phyloP scores from a whole-genome alignment of 2,113 vertebrate genomes.

The Passer montanus region DNA sequence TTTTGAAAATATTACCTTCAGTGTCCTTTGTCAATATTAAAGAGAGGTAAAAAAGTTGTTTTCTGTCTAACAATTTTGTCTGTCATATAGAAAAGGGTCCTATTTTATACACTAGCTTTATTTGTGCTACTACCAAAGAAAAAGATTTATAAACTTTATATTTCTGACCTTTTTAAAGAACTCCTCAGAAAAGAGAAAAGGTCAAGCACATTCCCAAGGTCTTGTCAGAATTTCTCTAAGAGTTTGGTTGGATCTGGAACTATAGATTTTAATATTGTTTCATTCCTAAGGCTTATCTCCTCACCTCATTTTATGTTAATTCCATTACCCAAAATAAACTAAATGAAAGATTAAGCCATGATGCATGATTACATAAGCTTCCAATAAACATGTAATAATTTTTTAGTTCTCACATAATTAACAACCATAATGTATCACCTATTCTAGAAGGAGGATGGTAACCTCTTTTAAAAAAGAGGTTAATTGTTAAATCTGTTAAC shows the following conservation, averaged over 20 bases:
- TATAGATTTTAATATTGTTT: background rate
- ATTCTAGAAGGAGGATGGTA: background rate
- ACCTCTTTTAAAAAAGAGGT: background rate
- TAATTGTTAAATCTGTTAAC: background rate
- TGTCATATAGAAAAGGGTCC: background rate
- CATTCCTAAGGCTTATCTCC: background rate
- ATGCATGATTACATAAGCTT: background rate
- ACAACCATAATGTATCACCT: background rate
- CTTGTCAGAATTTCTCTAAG: background rate
- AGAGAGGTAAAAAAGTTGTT: background rate
- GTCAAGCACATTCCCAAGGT: background rate
- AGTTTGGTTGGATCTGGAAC: background rate
- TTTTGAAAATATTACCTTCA: background rate
- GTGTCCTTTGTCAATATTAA: background rate
- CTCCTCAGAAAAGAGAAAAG: background rate
- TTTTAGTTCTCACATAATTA: background rate
- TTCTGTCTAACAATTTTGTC: background rate
- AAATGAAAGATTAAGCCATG: background rate
- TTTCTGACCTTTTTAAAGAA: background rate
- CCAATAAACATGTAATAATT: background rate
- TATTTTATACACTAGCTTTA: background rate
- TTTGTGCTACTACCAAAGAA: background rate
- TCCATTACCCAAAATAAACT: background rate
- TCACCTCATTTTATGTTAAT: background rate
- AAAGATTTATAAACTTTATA: background rate